Evolutionary conservation across 1,140 invertebrate species (phyloP).

Genomic region (Bombus huntii): DNA sequence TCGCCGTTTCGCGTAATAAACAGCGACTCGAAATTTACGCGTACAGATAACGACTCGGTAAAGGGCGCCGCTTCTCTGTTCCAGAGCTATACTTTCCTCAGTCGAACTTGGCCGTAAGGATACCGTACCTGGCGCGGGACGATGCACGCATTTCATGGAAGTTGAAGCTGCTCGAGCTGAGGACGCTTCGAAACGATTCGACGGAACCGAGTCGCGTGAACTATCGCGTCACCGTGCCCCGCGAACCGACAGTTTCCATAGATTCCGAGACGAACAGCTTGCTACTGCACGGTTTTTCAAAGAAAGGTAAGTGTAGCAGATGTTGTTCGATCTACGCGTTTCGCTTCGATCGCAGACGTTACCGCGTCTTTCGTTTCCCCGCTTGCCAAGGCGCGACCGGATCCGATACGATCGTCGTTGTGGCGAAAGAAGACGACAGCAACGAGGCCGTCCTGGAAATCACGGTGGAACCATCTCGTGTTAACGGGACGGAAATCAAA

Average conservation of each 20-base stretch:
- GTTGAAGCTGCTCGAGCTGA: slow-evolving; percentile 70
- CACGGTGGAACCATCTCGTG: slow-evolving; percentile 64
- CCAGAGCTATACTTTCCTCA: slow-evolving; percentile 80
- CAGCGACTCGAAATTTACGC: no score
- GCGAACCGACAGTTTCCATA: slow-evolving; percentile 59
- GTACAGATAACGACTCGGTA: no score
- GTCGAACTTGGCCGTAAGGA: slow-evolving; percentile 73
- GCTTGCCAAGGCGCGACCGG: slow-evolving; percentile 49
- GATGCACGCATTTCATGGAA: slow-evolving; percentile 41
- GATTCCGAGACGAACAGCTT: slow-evolving; percentile 59
- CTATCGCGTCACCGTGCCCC: slow-evolving; percentile 68
- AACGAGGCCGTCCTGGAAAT: slow-evolving; percentile 75
- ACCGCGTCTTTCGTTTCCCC: background rate
- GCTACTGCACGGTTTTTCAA: slow-evolving; percentile 58
- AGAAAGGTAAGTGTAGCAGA: slow-evolving; percentile 56
- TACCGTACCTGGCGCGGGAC: slow-evolving; percentile 70
- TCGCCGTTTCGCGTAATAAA: no score
- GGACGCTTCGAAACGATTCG: slow-evolving; percentile 74
- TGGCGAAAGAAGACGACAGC: slow-evolving; percentile 64
- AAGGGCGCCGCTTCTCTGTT: slow-evolving; percentile 45
- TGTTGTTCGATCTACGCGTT: no score
- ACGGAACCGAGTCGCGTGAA: slow-evolving; percentile 53
- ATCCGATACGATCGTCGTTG: slow-evolving; percentile 66
- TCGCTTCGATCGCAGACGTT: no score
- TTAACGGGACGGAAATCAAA: slow-evolving; percentile 63